A percentile compares a stretch with the other conserved stretches of the same genome.
These are phyloP conservation scores for Camelus dromedarius DNA, from an alignment of 2,113 vertebrate genomes.

Conservation along the genomic window DNA sequence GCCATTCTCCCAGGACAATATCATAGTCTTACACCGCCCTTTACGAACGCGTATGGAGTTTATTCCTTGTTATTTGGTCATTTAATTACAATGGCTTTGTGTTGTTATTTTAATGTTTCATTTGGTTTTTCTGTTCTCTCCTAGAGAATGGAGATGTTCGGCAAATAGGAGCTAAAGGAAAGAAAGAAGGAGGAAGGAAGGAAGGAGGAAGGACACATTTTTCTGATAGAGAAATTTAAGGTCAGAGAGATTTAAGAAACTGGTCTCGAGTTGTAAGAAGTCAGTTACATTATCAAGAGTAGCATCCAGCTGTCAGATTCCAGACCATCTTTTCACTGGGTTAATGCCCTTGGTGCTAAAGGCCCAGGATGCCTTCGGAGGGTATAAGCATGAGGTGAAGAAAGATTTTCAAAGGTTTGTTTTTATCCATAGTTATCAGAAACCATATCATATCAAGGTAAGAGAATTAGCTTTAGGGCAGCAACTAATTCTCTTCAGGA, in stretches of 20 bases:
- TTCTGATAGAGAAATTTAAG: not conserved
- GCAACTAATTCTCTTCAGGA: not conserved
- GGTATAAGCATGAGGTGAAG: not conserved
- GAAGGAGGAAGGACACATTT: not conserved
- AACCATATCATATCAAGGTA: not conserved
- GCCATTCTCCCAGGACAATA: not conserved
- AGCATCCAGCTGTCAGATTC: not conserved
- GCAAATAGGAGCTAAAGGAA: not conserved
- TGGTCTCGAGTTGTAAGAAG: not conserved
- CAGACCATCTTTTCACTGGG: not conserved
- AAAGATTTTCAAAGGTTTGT: not conserved
- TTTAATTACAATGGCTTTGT: not conserved
- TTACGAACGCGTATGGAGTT: not conserved
- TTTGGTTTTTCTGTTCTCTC: constrained; percentile 8
- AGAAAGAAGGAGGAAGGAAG: not conserved
- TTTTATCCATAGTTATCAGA: constrained; percentile 29
- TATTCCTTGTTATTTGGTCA: not conserved
- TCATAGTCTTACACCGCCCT: not conserved
- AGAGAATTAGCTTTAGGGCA: not conserved
- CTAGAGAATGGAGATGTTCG: not conserved
- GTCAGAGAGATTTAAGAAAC: not conserved
- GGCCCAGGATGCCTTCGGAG: not conserved
- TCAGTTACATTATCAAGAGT: not conserved
- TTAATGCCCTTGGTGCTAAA: not conserved
- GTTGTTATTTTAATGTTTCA: not conserved